Base-by-base conservation (phyloP, 2,113 vertebrate genomes). In the Lepus americanus region DNA sequence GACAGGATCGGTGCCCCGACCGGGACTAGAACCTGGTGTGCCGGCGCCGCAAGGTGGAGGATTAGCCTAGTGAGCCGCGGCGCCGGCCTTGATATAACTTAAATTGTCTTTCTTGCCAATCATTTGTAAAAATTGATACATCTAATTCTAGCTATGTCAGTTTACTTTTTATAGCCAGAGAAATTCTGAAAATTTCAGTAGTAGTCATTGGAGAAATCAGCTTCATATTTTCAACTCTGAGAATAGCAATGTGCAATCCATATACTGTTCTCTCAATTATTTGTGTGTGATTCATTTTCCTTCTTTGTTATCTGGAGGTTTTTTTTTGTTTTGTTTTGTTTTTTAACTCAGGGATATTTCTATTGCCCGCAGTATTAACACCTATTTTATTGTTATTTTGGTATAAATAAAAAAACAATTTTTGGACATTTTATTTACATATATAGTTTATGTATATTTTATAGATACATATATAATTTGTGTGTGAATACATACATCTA, bases 311-410 rank as follows among this genome's bases (percentile, higher is more conserved):
- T 33, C 11, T 92, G 59, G 3, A 86, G 78, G 44, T 44, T 44
- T 44, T 44, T 44, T 7, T 39, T 39, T 39, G 4, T 39, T 39
- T 83, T 80, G 72, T 74, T 25, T 66, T 39, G 5, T 44, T 44
- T 44, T 44, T 44, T 44, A 66, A 88, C 19, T 83, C 69, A 81
- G 53, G 9, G 1, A 7, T 83, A 1, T 72, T 93, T 94, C 44
- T 94, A 31, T 92, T 93, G 25, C 20, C 92, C 36, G 44, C 23
- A 95, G 4, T 86, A 86, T 82, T 79, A 91, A 79, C 89, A 76
- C 49, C 83, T 49, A 66, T 61, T 74, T 91, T 59, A 19, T 59
- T 59, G 55, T 59, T 59, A 59, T 17, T 17, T 59, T 59, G 19
- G 55, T 59, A 20, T 59, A 59, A 14, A 17, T 59, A 59, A 59